phyloP scores from a whole-genome alignment of 2,113 vertebrate genomes.

The Laticauda laticaudata region DNA sequence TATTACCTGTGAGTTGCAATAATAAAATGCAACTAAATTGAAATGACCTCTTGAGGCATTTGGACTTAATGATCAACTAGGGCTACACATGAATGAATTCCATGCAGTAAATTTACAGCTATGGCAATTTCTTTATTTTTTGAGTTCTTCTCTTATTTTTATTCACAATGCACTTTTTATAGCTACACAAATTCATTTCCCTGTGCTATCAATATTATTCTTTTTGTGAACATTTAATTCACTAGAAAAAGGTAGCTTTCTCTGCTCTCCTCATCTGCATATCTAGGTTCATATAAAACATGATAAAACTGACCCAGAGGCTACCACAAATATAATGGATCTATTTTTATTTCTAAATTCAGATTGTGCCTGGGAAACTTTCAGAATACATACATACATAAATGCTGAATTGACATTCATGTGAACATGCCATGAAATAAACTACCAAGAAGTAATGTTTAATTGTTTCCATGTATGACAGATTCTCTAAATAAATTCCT shows the following conservation, averaged over 20 bases:
- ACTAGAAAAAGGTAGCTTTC: slow-evolving; percentile 4
- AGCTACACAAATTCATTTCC: neutral
- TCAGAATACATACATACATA: slow-evolving; percentile 5
- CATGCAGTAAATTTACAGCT: neutral
- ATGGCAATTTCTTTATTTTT: neutral
- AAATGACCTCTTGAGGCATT: neutral
- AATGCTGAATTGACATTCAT: slow-evolving; percentile 19
- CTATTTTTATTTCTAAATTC: slow-evolving; percentile 43
- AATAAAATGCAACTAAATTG: neutral
- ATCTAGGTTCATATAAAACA: neutral
- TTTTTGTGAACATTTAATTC: slow-evolving; percentile 16
- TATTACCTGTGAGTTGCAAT: neutral
- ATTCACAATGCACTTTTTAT: neutral
- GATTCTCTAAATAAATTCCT: slow-evolving; percentile 27
- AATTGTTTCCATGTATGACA: slow-evolving; percentile 20
- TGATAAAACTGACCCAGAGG: slow-evolving; percentile 26
- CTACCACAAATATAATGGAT: neutral
- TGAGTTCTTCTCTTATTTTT: neutral
- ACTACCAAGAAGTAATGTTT: slow-evolving; percentile 17
- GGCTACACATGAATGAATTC: neutral
- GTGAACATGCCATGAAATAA: neutral
- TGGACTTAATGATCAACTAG: neutral
- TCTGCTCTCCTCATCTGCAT: neutral
- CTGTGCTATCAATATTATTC: neutral
- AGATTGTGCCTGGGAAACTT: slow-evolving; percentile 4